Percentiles rank a stretch among this genome's conserved stretches.
These are phyloP conservation scores for Coelogynopora nodosa DNA, from an alignment of 2,888 invertebrate species.

Conservation along the genomic window DNA sequence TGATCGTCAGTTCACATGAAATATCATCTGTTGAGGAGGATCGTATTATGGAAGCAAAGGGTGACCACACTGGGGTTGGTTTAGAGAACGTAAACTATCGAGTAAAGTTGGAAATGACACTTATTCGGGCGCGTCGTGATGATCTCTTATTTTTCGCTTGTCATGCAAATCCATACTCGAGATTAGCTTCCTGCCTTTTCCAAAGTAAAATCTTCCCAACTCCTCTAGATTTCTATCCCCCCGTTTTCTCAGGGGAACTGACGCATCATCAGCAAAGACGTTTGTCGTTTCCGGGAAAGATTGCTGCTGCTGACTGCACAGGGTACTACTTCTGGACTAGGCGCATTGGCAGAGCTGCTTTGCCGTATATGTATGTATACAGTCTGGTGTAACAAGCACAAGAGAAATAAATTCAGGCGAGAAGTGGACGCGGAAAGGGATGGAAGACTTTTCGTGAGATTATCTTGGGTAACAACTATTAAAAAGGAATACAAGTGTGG, in stretches of 20 bases:
- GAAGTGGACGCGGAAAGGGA: background rate
- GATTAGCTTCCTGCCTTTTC: conserved; percentile 13
- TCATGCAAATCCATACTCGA: conserved; percentile 19
- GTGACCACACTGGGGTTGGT: too few relatives aligned
- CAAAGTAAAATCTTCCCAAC: background rate
- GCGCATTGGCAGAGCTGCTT: background rate
- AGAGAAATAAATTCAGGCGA: background rate
- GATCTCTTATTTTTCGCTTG: background rate
- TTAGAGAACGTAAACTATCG: too few relatives aligned
- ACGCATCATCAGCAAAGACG: background rate
- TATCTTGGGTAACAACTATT: background rate
- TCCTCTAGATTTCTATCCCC: background rate
- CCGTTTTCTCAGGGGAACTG: background rate
- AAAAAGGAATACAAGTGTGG: background rate
- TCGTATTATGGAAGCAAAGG: too few relatives aligned
- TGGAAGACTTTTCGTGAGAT: background rate
- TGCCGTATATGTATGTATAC: too few relatives aligned
- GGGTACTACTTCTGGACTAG: background rate
- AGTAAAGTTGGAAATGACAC: too few relatives aligned
- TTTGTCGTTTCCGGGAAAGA: background rate
- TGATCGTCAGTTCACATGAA: too few relatives aligned
- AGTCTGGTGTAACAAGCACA: background rate
- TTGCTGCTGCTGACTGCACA: background rate
- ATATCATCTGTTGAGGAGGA: too few relatives aligned
- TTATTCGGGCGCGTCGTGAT: background rate